These are phyloP conservation scores for Drosophila planitibia DNA, from an alignment of 2,888 invertebrate species.

Conservation along the genomic window DNA sequence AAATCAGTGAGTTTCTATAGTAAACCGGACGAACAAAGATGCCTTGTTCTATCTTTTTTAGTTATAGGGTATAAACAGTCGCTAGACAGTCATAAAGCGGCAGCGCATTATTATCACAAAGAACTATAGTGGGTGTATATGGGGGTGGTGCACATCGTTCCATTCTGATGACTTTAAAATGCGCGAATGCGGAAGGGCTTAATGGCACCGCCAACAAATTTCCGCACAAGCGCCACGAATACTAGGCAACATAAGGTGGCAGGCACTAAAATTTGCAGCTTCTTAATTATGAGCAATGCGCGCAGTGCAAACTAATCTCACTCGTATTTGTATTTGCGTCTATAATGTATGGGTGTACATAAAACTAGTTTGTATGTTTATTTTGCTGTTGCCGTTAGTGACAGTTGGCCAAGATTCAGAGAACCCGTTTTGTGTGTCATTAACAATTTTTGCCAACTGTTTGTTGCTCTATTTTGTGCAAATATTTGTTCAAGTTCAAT, in stretches of 20 bases:
- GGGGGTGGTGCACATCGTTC: not conserved
- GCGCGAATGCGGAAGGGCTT: constrained; percentile 36
- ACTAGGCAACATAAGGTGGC: constrained; percentile 54
- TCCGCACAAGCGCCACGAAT: constrained; percentile 34
- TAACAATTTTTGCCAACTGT: constrained; percentile 42
- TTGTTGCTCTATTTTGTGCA: constrained; percentile 11
- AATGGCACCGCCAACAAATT: constrained; percentile 44
- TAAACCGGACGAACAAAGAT: not conserved
- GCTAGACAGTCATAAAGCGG: constrained; percentile 34
- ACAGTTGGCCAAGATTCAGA: constrained; percentile 7
- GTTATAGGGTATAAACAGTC: constrained; percentile 36
- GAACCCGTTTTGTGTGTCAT: constrained; percentile 41
- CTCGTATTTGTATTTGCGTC: constrained; percentile 34
- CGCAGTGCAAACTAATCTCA: constrained; percentile 42
- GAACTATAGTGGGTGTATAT: not conserved
- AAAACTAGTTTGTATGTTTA: not conserved
- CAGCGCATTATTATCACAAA: constrained; percentile 26
- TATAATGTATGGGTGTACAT: constrained; percentile 14
- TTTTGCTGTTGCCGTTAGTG: not conserved
- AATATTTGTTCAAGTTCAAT: constrained; percentile 38
- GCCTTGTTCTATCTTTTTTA: not conserved
- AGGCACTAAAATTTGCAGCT: constrained; percentile 42
- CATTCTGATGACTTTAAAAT: constrained; percentile 48
- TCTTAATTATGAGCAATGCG: constrained; percentile 36
- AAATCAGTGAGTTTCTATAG: not conserved